Evolutionary conservation across 2,797 vertebrate species (phyloP).

Genomic region (Hylomyscus alleni): DNA sequence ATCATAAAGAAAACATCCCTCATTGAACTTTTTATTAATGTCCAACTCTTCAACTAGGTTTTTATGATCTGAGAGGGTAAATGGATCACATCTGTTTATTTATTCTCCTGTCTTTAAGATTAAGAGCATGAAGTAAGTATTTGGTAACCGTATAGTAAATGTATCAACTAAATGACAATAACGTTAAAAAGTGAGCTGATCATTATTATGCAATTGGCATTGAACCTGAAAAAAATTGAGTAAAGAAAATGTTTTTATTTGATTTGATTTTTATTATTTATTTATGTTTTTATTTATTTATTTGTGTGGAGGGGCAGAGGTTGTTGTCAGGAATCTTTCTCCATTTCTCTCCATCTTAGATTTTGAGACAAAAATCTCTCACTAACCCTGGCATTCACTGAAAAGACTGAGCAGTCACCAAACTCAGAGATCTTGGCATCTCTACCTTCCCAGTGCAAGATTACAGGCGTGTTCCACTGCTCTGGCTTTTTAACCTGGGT

Average conservation of each 20-base stretch:
- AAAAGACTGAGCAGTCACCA: neutral
- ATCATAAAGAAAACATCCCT: slow-evolving; percentile 18
- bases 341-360: neutral
- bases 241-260: neutral
- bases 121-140: neutral
- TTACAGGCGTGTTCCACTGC: neutral
- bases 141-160: neutral
- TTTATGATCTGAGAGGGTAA: neutral
- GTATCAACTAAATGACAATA: neutral
- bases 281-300: neutral
- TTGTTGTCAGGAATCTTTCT: neutral
- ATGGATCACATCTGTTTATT: neutral
- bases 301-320: neutral
- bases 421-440: neutral
- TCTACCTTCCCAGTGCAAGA: too few species aligned
- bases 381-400: neutral
- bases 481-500: too few species aligned
- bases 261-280: too few species aligned
- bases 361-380: neutral
- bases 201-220: neutral
- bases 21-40: neutral
- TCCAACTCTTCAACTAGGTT: neutral
- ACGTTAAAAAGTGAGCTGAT: neutral
- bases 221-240: neutral
- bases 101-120: neutral